phyloP scores from a whole-genome alignment of 2,797 vertebrate genomes.

The Malurus leucopterus region DNA sequence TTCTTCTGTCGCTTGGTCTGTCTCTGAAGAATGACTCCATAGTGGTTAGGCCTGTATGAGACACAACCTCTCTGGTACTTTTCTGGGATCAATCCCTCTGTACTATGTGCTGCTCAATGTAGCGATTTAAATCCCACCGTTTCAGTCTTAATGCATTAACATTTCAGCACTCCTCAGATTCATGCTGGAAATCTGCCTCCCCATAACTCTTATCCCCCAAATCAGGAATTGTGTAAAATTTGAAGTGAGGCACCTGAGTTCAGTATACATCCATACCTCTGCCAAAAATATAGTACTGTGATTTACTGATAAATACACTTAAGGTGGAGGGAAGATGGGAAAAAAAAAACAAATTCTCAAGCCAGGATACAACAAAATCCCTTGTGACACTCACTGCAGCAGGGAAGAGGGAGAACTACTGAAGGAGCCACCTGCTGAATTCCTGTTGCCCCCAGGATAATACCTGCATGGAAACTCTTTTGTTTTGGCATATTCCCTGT shows the following conservation, averaged over 20 bases:
- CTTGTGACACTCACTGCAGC: background rate
- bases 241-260: background rate
- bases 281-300: background rate
- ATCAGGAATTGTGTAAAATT: background rate
- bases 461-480: background rate
- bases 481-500: background rate
- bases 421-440: background rate
- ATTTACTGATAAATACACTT: background rate
- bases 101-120: conserved; percentile 18
- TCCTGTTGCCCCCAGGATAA: background rate
- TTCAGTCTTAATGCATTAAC: conserved; percentile 39
- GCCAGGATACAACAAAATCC: background rate
- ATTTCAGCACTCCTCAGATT: conserved; percentile 26
- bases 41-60: conserved; percentile 48
- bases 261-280: background rate
- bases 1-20: conserved; percentile 44
- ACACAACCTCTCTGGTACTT: conserved; percentile 56
- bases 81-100: conserved; percentile 48
- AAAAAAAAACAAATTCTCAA: background rate
- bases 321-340: accelerated
- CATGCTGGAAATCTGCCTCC: background rate
- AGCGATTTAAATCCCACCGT: conserved; percentile 46
- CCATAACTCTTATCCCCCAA: background rate
- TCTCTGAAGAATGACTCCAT: conserved; percentile 58
- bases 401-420: background rate